These are phyloP conservation scores for Aphelinus atriplicis DNA, from an alignment of 1,140 invertebrate species.

Conservation along the genomic window DNA sequence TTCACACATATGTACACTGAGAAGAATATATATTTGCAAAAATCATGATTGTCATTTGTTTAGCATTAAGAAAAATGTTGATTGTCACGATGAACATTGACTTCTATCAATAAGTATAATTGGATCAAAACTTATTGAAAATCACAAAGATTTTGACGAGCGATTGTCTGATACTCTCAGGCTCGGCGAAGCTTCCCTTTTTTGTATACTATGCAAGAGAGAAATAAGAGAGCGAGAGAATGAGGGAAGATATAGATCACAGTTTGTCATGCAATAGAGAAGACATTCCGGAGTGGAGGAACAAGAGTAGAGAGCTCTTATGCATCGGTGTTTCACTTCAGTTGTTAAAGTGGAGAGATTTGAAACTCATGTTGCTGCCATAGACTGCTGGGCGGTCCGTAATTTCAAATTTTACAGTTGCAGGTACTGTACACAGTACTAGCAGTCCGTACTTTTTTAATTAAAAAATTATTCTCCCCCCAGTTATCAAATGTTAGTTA, in stretches of 20 bases:
- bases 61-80: neutral
- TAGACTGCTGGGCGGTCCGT: neutral
- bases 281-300: slow-evolving; percentile 25
- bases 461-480: too few relatives aligned
- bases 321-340: slow-evolving; percentile 18
- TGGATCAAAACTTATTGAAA: neutral
- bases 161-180: neutral
- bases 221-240: slow-evolving; percentile 20
- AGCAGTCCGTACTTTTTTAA: too few relatives aligned
- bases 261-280: slow-evolving; percentile 47
- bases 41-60: too few relatives aligned
- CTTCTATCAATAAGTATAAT: neutral
- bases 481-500: too few relatives aligned
- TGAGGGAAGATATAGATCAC: slow-evolving; percentile 37
- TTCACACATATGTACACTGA: slow-evolving; percentile 18
- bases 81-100: neutral
- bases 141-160: neutral
- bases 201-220: slow-evolving; percentile 30
- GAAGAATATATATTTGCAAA: neutral
- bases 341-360: slow-evolving; percentile 2
- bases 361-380: slow-evolving; percentile 9
- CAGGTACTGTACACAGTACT: too few relatives aligned
- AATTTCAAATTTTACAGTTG: too few relatives aligned
- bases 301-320: slow-evolving; percentile 31
- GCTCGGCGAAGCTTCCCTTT: slow-evolving; percentile 15